Evolutionary conservation across 2,113 vertebrate genomes (phyloP).

Genomic region (Rafetus swinhoei): DNA sequence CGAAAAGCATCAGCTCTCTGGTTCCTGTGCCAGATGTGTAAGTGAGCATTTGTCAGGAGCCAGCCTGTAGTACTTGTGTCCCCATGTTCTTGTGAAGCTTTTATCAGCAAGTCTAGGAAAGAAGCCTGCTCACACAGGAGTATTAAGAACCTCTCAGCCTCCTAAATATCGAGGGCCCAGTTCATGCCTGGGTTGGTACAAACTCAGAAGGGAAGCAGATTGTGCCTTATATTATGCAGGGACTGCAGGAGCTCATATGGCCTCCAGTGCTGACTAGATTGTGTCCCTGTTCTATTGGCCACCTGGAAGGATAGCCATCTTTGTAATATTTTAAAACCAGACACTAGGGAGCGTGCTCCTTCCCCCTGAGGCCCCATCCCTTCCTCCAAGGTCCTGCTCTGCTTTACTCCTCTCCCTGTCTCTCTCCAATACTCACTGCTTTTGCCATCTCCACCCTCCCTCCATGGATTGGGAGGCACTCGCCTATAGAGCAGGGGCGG

Average conservation of each 20-base stretch:
- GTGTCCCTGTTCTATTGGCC: fast-evolving
- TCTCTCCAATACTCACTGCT: too few relatives aligned
- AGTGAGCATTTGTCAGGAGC: neutral
- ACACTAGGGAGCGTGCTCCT: too few relatives aligned
- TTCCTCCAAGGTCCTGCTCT: too few relatives aligned
- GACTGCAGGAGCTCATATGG: fast-evolving
- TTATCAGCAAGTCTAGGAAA: neutral
- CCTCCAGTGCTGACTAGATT: neutral
- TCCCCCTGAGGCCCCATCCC: too few relatives aligned
- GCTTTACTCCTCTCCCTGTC: too few relatives aligned
- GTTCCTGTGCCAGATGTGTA: neutral
- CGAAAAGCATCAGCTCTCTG: neutral
- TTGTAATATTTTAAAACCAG: too few relatives aligned
- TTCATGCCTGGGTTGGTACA: neutral
- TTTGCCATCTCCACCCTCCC: too few relatives aligned
- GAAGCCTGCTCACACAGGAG: neutral
- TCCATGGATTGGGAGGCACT: too few relatives aligned
- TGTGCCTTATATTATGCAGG: fast-evolving
- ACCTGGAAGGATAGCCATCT: neutral
- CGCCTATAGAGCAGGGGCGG: too few relatives aligned
- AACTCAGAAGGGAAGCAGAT: neutral
- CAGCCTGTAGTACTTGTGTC: neutral
- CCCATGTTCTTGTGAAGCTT: neutral
- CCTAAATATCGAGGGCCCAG: fast-evolving
- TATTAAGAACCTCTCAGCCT: neutral